Conservation (phyloP, 2,888 invertebrate species). For the Chrysotoxum bicinctum region DNA sequence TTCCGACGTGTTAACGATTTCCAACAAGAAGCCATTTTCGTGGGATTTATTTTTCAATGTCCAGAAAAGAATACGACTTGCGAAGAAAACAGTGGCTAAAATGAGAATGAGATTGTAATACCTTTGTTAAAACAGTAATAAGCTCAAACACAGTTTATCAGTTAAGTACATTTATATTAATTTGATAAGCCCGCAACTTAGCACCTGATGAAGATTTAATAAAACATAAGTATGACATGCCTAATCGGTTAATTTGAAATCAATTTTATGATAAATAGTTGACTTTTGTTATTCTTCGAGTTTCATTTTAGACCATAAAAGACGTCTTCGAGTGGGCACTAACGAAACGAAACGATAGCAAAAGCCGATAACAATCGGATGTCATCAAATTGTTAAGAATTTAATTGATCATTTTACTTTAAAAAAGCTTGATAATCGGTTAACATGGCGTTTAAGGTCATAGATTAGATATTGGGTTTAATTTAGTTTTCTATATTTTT, state of each 20-base stretch:
- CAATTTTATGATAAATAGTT: neutral
- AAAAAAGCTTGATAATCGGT: neutral
- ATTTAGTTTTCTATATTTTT: too few relatives aligned
- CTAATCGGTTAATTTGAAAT: slow-evolving; percentile 13
- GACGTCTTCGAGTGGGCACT: slow-evolving; percentile 21
- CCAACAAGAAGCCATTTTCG: slow-evolving; percentile 77
- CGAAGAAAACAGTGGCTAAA: neutral
- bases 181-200: neutral
- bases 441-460: slow-evolving; percentile 19
- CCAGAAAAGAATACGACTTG: neutral
- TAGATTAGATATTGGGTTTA: neutral
- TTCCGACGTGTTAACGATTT: slow-evolving; percentile 80
- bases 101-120: slow-evolving; percentile 12
- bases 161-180: neutral
- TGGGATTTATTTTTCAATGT: neutral
- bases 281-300: neutral
- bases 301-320: slow-evolving; percentile 17
- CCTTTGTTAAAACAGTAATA: neutral
- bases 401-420: neutral
- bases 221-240: slow-evolving; percentile 3
- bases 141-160: slow-evolving; percentile 5
- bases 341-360: neutral
- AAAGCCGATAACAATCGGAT: slow-evolving; percentile 19
- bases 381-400: slow-evolving; percentile 13
- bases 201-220: neutral